Percentiles rank a stretch among this genome's conserved stretches.
phyloP scores from a whole-genome alignment of 1,140 invertebrate species.

The Teleogryllus occipitalis region DNA sequence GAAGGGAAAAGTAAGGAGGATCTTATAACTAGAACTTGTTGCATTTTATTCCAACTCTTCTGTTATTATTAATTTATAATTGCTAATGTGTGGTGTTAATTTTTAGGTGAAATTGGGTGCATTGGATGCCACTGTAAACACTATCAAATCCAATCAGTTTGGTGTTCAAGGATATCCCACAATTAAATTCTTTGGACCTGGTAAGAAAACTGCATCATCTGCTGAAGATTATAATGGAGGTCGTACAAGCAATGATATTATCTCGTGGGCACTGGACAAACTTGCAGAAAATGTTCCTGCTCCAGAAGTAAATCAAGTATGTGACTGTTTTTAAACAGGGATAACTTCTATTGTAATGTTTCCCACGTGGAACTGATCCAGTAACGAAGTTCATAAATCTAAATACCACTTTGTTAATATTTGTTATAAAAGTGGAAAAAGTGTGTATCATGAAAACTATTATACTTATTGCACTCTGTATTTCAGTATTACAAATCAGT shows the following conservation, averaged over 20 bases:
- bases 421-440: no score
- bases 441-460: no score
- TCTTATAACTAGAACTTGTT: not conserved
- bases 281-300: conserved; percentile 76
- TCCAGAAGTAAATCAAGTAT: conserved; percentile 77
- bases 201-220: conserved; percentile 62
- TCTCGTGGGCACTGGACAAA: conserved; percentile 82
- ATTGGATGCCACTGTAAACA: conserved; percentile 90
- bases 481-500: no score
- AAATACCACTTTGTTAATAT: no score
- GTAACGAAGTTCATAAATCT: not conserved
- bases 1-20: conserved; percentile 66
- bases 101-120: conserved; percentile 81
- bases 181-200: conserved; percentile 88
- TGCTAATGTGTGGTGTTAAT: not conserved
- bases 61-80: not conserved
- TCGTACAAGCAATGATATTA: conserved; percentile 84
- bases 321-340: not conserved
- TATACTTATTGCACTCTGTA: no score
- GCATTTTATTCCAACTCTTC: not conserved
- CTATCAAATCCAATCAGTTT: conserved; percentile 65
- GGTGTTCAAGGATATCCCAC: conserved; percentile 91
- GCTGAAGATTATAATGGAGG: conserved; percentile 81
- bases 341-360: not conserved
- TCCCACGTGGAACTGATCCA: not conserved